Base-by-base conservation (phyloP, 2,113 vertebrate species). In the Lates calcarifer region DNA sequence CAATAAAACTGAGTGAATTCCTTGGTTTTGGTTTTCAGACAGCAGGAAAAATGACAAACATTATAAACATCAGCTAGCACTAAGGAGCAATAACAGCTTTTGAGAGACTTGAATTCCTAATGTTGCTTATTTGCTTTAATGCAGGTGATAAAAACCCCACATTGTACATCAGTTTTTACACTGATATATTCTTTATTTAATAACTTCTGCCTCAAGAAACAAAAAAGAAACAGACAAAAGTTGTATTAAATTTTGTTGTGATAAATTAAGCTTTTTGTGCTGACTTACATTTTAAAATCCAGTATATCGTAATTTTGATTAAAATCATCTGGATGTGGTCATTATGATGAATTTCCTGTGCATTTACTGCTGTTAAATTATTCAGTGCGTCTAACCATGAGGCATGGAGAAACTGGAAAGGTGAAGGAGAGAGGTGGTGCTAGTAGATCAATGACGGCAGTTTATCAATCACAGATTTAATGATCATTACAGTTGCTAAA, bases 391-490 rank as follows among this genome's bases (percentile, higher is more conserved):
- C 15, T 79, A 26, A 49, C 14, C 51, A 65, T 51, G 33, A 66
- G 2, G 28, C 20, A 65, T 56, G 55, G 20, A 31, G n/a, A 45
- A 61, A 53, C 8, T 68, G 28, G 6, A 65, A 65, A 74, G 26
- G 57, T 64, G 57, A 43, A 37, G 64, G 64, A 55, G 22, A 37
- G 79, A 24, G 18, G 58, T 31, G 70, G 22, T 61, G 51, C 22
- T 29, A n/a, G 61, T 66, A 47, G 29, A 70, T 53, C 79, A 80
- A 43, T 4, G 53, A 18, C 11, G 57, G 17, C 65, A 61, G 35
- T 79, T 75, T 70, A 66, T 82, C 74, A 85, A 77, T 78, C 69
- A 68, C 33, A 60, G 57, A 77, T 69, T 64, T 60, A 79, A 70
- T 79, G 24, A 79, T 82, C 51, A 63, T 76, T 62, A 66, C 37